Evolutionary conservation across 1,140 invertebrate species (phyloP).

Genomic region (Leptinotarsa texana): DNA sequence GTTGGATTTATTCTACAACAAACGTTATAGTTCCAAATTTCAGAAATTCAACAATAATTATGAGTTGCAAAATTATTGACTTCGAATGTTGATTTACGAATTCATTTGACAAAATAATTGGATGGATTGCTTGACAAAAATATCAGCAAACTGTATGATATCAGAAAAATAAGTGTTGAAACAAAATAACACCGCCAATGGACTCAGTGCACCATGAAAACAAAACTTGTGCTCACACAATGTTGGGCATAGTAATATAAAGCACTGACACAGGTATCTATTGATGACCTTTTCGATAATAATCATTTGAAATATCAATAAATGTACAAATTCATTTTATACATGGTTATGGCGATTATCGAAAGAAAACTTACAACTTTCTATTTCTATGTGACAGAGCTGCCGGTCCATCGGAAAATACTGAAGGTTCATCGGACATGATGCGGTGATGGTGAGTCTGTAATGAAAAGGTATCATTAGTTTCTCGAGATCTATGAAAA

Average conservation of each 20-base stretch:
- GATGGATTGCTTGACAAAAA: no score
- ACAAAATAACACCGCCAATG: background rate
- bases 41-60: no score
- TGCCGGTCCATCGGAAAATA: constrained; percentile 98
- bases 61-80: no score
- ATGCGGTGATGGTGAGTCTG: constrained; percentile 95
- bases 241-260: constrained; percentile 38
- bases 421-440: constrained; percentile 96
- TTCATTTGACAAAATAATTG: no score
- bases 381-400: constrained; percentile 95
- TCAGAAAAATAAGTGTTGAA: background rate
- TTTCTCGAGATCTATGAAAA: no score
- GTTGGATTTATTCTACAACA: no score
- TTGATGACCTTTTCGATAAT: constrained; percentile 44
- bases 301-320: background rate
- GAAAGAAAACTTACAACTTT: constrained; percentile 89
- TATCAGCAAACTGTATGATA: no score
- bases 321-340: background rate
- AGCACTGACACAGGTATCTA: constrained; percentile 53
- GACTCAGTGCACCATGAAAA: constrained; percentile 3
- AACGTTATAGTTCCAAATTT: no score
- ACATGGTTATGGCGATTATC: background rate
- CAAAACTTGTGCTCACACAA: constrained; percentile 20
- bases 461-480: constrained; percentile 47
- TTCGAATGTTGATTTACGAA: no score